Conservation (phyloP, 2,888 invertebrate species). For the Drosophila rubida region DNA sequence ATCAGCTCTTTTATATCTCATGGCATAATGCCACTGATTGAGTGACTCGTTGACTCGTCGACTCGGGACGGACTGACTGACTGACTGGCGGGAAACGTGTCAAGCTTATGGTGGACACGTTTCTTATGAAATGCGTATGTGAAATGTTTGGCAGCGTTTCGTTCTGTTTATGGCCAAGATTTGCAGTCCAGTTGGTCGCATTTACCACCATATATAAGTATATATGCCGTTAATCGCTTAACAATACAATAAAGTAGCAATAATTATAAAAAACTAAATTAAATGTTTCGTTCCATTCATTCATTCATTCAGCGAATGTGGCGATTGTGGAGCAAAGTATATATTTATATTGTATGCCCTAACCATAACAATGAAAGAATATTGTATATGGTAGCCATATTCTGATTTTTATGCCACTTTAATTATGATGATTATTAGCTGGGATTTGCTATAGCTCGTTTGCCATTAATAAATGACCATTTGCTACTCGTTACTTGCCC, state of each 20-base stretch:
- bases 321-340: conserved; percentile 7
- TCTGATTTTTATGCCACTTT: conserved; percentile 72
- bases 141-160: conserved; percentile 33
- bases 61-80: conserved; percentile 32
- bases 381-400: conserved; percentile 75
- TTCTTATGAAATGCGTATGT: conserved; percentile 25
- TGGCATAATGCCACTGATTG: conserved; percentile 44
- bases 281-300: conserved; percentile 62
- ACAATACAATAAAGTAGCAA: conserved; percentile 84
- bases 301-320: neutral
- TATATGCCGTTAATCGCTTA: conserved; percentile 79
- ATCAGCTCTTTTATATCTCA: conserved; percentile 29
- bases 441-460: conserved; percentile 47
- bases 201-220: conserved; percentile 38
- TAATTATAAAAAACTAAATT: conserved; percentile 82
- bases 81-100: conserved; percentile 50
- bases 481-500: neutral
- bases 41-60: conserved; percentile 24
- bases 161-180: conserved; percentile 74
- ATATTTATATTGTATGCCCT: conserved; percentile 14
- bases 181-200: conserved; percentile 54
- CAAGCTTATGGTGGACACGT: conserved; percentile 46
- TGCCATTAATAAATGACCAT: conserved; percentile 23
- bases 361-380: conserved; percentile 65
- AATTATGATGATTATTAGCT: conserved; percentile 68